phyloP scores from a whole-genome alignment of 1,140 invertebrate genomes.

The Drosophila parabipectinata region DNA sequence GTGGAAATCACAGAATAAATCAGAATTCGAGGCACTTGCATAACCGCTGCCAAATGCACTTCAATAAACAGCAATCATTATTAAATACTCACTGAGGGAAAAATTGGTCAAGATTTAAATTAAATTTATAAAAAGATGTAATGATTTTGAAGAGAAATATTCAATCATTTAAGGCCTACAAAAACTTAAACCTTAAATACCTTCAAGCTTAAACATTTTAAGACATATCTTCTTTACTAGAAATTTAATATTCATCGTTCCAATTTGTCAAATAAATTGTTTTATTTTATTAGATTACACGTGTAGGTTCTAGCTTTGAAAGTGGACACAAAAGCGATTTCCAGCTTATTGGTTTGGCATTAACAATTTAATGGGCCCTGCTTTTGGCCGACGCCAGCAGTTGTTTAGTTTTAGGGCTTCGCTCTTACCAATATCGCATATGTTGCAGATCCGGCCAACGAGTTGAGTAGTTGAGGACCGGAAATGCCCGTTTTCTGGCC shows the following conservation, averaged over 20 bases:
- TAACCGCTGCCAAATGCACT: slow-evolving; percentile 16
- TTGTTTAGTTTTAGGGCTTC: slow-evolving; percentile 27
- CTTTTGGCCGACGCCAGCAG: slow-evolving; percentile 41
- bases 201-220: too few species aligned
- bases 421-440: slow-evolving; percentile 59
- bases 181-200: too few species aligned
- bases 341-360: slow-evolving; percentile 43
- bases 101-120: neutral
- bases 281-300: neutral
- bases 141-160: too few species aligned
- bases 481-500: slow-evolving; percentile 70
- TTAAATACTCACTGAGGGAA: slow-evolving; percentile 3
- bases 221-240: too few species aligned
- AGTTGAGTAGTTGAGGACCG: slow-evolving; percentile 32
- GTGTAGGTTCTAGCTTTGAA: slow-evolving; percentile 21
- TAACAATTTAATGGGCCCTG: slow-evolving; percentile 41
- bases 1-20: slow-evolving; percentile 20
- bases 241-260: neutral
- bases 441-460: slow-evolving; percentile 54
- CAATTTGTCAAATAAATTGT: neutral
- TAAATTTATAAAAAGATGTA: too few species aligned
- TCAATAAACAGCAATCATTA: slow-evolving; percentile 6
- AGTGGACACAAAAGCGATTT: slow-evolving; percentile 41
- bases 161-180: too few species aligned
- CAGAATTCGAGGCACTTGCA: slow-evolving; percentile 26